Conservation (phyloP, 2,113 vertebrate genomes). For the Saccopteryx bilineata region DNA sequence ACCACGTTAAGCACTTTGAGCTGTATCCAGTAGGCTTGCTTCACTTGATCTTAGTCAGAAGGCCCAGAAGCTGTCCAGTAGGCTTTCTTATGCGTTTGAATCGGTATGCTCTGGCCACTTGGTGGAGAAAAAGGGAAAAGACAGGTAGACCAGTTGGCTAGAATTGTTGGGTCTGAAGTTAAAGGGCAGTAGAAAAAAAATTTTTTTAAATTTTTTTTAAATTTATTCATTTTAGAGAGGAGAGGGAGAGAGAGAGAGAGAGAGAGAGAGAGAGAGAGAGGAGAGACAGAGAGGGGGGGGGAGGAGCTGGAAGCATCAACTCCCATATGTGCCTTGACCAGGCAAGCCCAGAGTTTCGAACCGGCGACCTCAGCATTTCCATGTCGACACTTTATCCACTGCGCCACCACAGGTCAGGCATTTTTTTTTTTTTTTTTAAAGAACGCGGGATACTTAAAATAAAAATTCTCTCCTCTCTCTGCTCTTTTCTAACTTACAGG, state of each 20-base stretch:
- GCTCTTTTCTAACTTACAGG: background rate
- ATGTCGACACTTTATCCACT: too few species aligned
- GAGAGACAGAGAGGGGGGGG: too few species aligned
- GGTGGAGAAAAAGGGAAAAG: background rate
- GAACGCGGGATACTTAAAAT: background rate
- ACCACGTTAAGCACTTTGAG: background rate
- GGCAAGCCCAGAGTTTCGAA: too few species aligned
- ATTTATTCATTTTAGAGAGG: too few species aligned
- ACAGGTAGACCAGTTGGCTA: background rate
- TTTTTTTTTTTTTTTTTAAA: background rate
- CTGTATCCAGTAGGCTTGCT: background rate
- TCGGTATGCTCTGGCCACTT: background rate
- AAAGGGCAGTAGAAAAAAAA: background rate
- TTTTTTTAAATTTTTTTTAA: too few species aligned
- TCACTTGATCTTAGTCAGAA: too few species aligned
- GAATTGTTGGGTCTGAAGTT: background rate
- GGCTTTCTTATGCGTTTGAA: background rate
- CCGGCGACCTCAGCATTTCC: too few species aligned
- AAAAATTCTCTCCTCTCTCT: background rate
- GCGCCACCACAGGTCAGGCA: too few species aligned
- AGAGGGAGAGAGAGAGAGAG: too few species aligned
- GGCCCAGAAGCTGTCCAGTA: background rate
- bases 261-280: too few species aligned
- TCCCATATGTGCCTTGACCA: too few species aligned
- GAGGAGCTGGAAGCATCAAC: too few species aligned